Conservation (phyloP, 2,888 invertebrate species). For the Heliconius erato region DNA sequence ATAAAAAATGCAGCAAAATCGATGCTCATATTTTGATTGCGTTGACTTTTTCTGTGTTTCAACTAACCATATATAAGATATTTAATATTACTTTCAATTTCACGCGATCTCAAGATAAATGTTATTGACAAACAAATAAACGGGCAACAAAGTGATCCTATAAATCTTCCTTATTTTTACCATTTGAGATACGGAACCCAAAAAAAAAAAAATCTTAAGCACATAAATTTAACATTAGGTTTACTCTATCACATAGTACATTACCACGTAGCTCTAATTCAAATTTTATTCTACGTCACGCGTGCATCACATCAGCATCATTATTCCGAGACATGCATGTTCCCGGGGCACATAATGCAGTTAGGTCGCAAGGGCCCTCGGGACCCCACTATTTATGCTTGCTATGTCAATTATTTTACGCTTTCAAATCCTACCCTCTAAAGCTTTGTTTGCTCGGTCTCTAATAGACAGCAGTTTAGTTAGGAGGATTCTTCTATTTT, state of each 20-base stretch:
- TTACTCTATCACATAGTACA: not conserved
- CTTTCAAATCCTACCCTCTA: slow-evolving; percentile 32
- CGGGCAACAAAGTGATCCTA: too few species aligned
- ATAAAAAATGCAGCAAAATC: too few species aligned
- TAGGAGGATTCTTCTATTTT: not conserved
- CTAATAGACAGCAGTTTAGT: slow-evolving; percentile 10
- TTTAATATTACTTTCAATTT: too few species aligned
- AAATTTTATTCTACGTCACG: slow-evolving; percentile 77
- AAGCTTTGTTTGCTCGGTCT: slow-evolving; percentile 33
- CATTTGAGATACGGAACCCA: too few species aligned
- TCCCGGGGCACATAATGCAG: slow-evolving; percentile 46
- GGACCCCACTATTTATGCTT: slow-evolving; percentile 41
- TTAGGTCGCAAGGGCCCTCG: slow-evolving; percentile 38
- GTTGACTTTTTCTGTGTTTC: too few species aligned
- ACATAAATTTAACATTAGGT: not conserved
- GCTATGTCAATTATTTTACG: slow-evolving; percentile 44
- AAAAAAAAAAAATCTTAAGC: not conserved
- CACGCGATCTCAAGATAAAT: too few species aligned
- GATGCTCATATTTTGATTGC: too few species aligned
- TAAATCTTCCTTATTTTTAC: too few species aligned
- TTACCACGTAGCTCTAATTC: slow-evolving; percentile 51
- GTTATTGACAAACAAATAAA: too few species aligned
- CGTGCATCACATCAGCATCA: slow-evolving; percentile 65
- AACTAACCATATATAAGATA: too few species aligned
- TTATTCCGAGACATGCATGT: slow-evolving; percentile 78